These are phyloP conservation scores for Microplitis demolitor DNA, from an alignment of 1,140 invertebrate genomes.

Conservation along the genomic window DNA sequence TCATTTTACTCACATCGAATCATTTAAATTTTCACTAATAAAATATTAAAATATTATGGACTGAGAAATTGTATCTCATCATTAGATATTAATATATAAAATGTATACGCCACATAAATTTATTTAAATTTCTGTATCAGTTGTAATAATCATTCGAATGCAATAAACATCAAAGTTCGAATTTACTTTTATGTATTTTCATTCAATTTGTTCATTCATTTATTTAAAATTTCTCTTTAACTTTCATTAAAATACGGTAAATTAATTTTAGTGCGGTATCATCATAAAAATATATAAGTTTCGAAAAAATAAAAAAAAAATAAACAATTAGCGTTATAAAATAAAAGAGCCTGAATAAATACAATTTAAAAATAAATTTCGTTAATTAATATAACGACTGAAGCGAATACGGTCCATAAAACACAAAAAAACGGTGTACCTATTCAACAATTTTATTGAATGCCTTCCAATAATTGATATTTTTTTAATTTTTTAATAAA, in stretches of 20 bases:
- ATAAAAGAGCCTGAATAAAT: not conserved
- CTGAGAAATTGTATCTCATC: too few species aligned
- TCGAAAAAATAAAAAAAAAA: not conserved
- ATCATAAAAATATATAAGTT: too few species aligned
- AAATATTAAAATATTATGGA: not conserved
- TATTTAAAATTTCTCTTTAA: not conserved
- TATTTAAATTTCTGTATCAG: too few species aligned
- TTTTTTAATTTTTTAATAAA: too few species aligned
- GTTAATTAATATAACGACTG: constrained; percentile 39
- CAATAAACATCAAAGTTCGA: too few species aligned
- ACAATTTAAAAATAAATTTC: not conserved
- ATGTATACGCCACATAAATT: not conserved
- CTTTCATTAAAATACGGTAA: not conserved
- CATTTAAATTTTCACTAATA: not conserved
- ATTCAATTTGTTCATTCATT: not conserved
- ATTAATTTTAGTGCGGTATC: constrained; percentile 34
- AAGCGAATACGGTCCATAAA: not conserved
- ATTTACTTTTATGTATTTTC: too few species aligned
- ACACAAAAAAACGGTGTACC: too few species aligned
- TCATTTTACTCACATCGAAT: not conserved
- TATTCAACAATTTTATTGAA: too few species aligned
- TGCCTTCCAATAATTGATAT: too few species aligned
- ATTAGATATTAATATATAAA: too few species aligned
- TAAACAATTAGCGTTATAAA: not conserved
- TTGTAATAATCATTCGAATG: too few species aligned